These are phyloP conservation scores for Pseudolaguvia tuberculata DNA, from an alignment of 2,113 vertebrate species.

Conservation along the genomic window DNA sequence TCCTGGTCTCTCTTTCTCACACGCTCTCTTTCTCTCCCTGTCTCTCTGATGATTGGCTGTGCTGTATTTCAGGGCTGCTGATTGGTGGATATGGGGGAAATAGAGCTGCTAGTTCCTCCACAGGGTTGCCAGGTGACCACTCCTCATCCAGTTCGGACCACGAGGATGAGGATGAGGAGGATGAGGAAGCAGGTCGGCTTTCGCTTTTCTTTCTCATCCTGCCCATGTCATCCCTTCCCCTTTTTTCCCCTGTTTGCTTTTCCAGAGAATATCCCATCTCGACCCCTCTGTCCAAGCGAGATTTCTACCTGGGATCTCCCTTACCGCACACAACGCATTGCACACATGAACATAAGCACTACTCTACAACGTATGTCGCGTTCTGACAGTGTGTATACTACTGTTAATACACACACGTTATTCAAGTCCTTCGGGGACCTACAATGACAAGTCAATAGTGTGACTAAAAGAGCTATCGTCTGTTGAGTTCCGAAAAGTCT, in stretches of 20 bases:
- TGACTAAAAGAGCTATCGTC: too few relatives aligned
- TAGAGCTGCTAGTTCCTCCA: slow-evolving; percentile 85
- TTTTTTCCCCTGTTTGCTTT: background rate
- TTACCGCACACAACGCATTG: background rate
- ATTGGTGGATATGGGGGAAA: slow-evolving; percentile 92
- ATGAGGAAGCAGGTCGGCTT: slow-evolving; percentile 99
- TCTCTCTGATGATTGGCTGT: slow-evolving; percentile 62
- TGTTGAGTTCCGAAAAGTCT: too few relatives aligned
- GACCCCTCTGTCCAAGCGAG: background rate
- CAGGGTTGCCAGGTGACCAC: slow-evolving; percentile 69
- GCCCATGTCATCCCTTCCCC: background rate
- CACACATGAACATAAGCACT: background rate
- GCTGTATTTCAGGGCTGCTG: slow-evolving; percentile 81
- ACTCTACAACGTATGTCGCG: background rate
- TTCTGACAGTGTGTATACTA: background rate
- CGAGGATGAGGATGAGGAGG: slow-evolving; percentile 82
- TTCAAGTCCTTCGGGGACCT: too few relatives aligned
- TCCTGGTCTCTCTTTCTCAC: background rate
- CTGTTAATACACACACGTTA: background rate
- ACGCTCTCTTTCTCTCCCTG: slow-evolving; percentile 57
- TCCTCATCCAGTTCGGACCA: slow-evolving; percentile 97
- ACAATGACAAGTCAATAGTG: too few relatives aligned
- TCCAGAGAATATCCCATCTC: slow-evolving; percentile 9
- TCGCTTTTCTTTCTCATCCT: slow-evolving; percentile 74
- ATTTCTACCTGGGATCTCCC: background rate